Base-by-base conservation (phyloP, 1,140 invertebrate genomes). In the Gryon sp. region DNA sequence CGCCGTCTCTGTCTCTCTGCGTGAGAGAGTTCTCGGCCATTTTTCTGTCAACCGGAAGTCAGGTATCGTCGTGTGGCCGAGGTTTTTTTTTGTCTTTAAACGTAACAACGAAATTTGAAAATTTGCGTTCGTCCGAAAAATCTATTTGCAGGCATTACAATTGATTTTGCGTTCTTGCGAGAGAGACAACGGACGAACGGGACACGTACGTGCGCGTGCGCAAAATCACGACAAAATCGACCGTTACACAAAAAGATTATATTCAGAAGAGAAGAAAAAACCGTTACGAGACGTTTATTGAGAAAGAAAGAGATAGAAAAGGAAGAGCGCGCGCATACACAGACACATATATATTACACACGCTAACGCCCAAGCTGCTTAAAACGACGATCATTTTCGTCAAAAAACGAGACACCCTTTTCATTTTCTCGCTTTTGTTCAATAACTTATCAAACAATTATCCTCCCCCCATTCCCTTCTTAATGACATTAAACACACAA, bases 21-120 rank as follows among this genome's bases (percentile, higher is more conserved):
- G 9, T 32, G 12, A 18, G n/a, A n/a, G n/a, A n/a, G n/a, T n/a
- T 38, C 32, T 59, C 45, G n/a, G 36, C 20, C 12, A 18, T 32
- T 8, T 18, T 19, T 30, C 40, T 4, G 2, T 24, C 18, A 28
- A 43, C 50, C 53, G 53, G 53, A 70, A 70, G 52, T 50, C 63
- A 48, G 41, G 60, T 53, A 53, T 19, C 28, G 46, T 32, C 9
- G 30, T 34, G n/a, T n/a, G n/a, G 36, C 14, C 38, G 38, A 43
- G 53, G 15, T 26, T 26, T 43, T 43, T 20, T 2, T 4, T n/a
- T n/a, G n/a, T n/a, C n/a, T n/a, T n/a, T n/a, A n/a, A n/a, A n/a
- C n/a, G n/a, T n/a, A n/a, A n/a, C n/a, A n/a, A n/a, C n/a, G n/a
- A n/a, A n/a, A n/a, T n/a, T n/a, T n/a, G n/a, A n/a, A 11, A n/a